Base-by-base conservation (phyloP, 64 coral and sea anemone genomes). In the Trachythela sp. region DNA sequence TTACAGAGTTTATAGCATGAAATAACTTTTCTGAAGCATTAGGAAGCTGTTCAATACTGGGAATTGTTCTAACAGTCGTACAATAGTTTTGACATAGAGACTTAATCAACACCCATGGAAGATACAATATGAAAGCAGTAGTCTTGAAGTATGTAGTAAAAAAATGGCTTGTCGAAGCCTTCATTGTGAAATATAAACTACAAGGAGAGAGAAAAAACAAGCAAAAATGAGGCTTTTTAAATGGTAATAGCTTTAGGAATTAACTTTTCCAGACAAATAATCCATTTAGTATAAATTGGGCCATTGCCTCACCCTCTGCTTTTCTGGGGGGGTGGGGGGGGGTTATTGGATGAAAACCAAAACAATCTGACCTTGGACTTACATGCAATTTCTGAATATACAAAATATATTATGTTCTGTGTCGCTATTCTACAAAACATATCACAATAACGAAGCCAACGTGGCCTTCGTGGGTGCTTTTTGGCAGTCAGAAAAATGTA, bases 71-170 rank as follows among this genome's bases (percentile, higher is more conserved):
- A 39, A 60, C 86, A 11, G 36, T 51, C 37, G 71, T 2, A 40
- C 88, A 94, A 34, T 94, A 90, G 32, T 89, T 8, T 87, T 86
- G 89, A 93, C 93, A 99, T 8, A 89, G 89, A 70, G 92, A 87
- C 58, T 93, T 93, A 50, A 99, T 94, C 5, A 83, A 22, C 86
- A 99, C 94, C 5, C 91, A 91, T 7, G 84, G 83, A 70, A 99
- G 76, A 39, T 95, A 99, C n/a, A 95, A 18, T 77, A 95, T 87
- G 34, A 99, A 99, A 31, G 91, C 84, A 38, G 96, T 93, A 52
- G 96, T 95, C 91, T 99, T 99, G 87, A 99, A 92, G 32, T 94
- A 99, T 85, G 96, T 93, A 1, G 96, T 95, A 58, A 99, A 99
- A n/a, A 58, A 99, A 99, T 42, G 96, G 96, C 49, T 94, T 99